Conservation (phyloP, 2,113 vertebrate genomes). For the Larimichthys crocea region DNA sequence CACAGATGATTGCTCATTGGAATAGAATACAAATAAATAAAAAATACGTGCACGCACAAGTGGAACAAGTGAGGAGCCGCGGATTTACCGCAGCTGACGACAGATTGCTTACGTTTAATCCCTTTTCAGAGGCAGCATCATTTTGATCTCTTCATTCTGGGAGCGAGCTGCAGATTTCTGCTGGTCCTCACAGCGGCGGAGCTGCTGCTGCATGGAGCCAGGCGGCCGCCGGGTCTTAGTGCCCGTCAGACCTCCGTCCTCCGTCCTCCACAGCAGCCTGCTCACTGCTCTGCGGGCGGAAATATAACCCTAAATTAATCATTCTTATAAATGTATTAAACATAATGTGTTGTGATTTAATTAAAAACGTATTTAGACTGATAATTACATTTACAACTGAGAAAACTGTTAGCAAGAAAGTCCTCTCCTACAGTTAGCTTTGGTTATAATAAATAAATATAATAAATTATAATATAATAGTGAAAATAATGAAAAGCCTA, state of each 20-base stretch:
- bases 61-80: slow-evolving; percentile 55
- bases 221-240: slow-evolving; percentile 77
- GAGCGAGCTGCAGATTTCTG: slow-evolving; percentile 85
- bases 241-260: fast-evolving
- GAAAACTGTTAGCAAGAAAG: too few species aligned
- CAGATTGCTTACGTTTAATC: slow-evolving; percentile 84
- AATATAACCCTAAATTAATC: neutral
- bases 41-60: slow-evolving; percentile 56
- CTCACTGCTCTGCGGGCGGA: neutral
- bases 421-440: too few species aligned
- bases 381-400: too few species aligned
- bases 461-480: too few species aligned
- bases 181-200: slow-evolving; percentile 73
- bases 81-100: slow-evolving; percentile 73
- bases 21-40: too few species aligned
- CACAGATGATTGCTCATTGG: slow-evolving; percentile 19
- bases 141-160: slow-evolving; percentile 83
- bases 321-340: neutral
- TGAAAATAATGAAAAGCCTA: too few species aligned
- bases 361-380: too few species aligned
- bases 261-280: neutral
- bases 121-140: slow-evolving; percentile 82
- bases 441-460: too few species aligned
- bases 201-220: slow-evolving; percentile 76
- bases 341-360: neutral